These are phyloP conservation scores for Philypnodon macrostomus DNA, from an alignment of 2,797 vertebrate species.

Conservation along the genomic window DNA sequence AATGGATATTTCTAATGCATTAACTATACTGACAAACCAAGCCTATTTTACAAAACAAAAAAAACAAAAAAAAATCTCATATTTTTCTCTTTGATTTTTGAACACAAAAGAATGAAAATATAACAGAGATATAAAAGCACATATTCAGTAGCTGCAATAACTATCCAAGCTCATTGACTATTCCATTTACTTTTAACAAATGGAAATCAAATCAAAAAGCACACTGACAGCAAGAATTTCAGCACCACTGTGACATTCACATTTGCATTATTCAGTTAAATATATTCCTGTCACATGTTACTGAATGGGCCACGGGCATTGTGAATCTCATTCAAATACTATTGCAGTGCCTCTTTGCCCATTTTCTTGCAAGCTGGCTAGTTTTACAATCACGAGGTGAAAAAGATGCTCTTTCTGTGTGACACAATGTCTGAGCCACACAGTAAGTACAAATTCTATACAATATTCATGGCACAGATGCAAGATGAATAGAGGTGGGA, in stretches of 20 bases:
- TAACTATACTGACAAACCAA: too few relatives aligned
- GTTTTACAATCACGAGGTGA: slow-evolving; percentile 11
- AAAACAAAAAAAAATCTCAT: too few relatives aligned
- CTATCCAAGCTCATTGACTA: neutral
- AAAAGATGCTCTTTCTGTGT: slow-evolving; percentile 28
- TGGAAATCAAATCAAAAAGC: neutral
- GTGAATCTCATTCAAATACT: slow-evolving; percentile 13
- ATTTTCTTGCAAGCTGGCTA: slow-evolving; percentile 17
- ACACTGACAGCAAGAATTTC: neutral
- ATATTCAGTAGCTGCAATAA: too few relatives aligned
- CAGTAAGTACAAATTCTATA: slow-evolving; percentile 34
- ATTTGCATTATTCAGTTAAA: slow-evolving; percentile 14
- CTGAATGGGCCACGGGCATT: neutral
- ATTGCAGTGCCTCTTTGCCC: slow-evolving; percentile 5
- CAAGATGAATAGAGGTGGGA: slow-evolving; percentile 42
- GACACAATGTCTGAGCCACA: slow-evolving; percentile 40
- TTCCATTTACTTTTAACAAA: neutral
- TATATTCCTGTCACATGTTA: slow-evolving; percentile 3
- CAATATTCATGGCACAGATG: slow-evolving; percentile 54
- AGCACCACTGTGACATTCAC: slow-evolving; percentile 6
- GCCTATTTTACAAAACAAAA: too few relatives aligned
- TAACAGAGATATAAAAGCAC: neutral
- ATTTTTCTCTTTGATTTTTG: too few relatives aligned
- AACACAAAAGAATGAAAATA: neutral
- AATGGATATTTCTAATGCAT: too few relatives aligned